phyloP scores from a whole-genome alignment of 2,113 vertebrate genomes.

The Callionymus lyra region DNA sequence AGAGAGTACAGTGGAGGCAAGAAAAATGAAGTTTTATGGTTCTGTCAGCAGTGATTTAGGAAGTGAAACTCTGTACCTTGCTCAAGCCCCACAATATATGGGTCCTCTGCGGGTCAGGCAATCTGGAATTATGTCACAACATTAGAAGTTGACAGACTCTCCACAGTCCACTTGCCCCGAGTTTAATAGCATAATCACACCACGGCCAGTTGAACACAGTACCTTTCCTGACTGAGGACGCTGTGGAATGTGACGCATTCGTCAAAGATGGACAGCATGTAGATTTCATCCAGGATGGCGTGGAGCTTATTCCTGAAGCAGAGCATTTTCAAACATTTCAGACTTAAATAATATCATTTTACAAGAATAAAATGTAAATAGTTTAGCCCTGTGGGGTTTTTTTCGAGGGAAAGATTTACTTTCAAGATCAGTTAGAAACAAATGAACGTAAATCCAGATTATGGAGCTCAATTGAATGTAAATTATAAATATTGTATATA shows the following conservation, averaged over 20 bases:
- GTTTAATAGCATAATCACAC: conserved; percentile 13
- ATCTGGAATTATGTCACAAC: conserved; percentile 63
- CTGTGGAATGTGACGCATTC: conserved; percentile 75
- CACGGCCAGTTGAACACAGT: conserved; percentile 27
- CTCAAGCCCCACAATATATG: conserved; percentile 90
- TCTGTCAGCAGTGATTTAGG: conserved; percentile 7
- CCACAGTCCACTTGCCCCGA: conserved; percentile 17
- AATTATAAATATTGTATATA: too few species aligned
- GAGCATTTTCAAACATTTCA: neutral
- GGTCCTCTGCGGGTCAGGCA: conserved; percentile 91
- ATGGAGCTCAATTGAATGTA: too few species aligned
- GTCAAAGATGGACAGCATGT: conserved; percentile 92
- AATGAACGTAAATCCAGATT: too few species aligned
- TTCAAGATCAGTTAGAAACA: too few species aligned
- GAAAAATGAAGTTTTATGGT: conserved; percentile 4
- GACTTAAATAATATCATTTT: too few species aligned
- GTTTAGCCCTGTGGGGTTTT: conserved; percentile 11
- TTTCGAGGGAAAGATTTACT: conserved; percentile 14
- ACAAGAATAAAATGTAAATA: too few species aligned
- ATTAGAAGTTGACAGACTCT: conserved; percentile 24
- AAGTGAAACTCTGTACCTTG: conserved; percentile 72
- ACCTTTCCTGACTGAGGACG: conserved; percentile 84
- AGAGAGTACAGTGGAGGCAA: conserved; percentile 1
- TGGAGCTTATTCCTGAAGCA: conserved; percentile 77
- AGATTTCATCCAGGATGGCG: conserved; percentile 87